phyloP scores from a whole-genome alignment of 2,113 vertebrate species.

The Oncorhynchus gorbuscha region DNA sequence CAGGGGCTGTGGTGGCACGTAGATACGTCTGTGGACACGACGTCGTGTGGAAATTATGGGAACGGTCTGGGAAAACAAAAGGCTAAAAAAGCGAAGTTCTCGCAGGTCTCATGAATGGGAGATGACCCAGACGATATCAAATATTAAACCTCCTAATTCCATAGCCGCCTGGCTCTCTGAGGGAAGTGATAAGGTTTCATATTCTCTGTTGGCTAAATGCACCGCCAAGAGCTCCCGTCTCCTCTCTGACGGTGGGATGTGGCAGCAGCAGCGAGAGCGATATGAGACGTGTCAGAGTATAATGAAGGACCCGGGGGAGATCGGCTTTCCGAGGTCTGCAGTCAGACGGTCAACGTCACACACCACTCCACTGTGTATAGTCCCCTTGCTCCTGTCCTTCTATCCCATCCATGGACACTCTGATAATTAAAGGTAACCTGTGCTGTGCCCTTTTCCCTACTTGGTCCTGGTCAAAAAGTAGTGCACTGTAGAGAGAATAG shows the following conservation, averaged over 20 bases:
- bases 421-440: slow-evolving; percentile 49
- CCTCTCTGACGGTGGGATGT: not conserved
- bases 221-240: slow-evolving; percentile 31
- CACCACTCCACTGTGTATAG: not conserved
- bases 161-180: slow-evolving; percentile 43
- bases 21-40: not conserved
- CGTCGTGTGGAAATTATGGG: slow-evolving; percentile 23
- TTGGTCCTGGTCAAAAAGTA: too few relatives aligned
- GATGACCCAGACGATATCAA: slow-evolving; percentile 38
- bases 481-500: too few relatives aligned
- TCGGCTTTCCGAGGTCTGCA: slow-evolving; percentile 20
- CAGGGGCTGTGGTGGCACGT: not conserved
- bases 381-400: not conserved
- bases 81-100: not conserved
- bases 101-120: slow-evolving; percentile 36
- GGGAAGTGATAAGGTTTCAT: slow-evolving; percentile 65
- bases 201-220: slow-evolving; percentile 68
- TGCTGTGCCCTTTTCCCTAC: not conserved
- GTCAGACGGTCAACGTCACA: slow-evolving; percentile 7
- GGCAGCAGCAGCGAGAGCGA: slow-evolving; percentile 15
- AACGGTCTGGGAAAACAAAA: slow-evolving; percentile 15
- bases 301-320: not conserved
- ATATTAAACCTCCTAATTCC: slow-evolving; percentile 59
- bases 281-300: slow-evolving; percentile 24
- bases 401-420: slow-evolving; percentile 21